A percentile compares a stretch with the other conserved stretches of the same genome.
Evolutionary conservation across 2,113 vertebrate genomes (phyloP).

Genomic region (Lycaon pictus): DNA sequence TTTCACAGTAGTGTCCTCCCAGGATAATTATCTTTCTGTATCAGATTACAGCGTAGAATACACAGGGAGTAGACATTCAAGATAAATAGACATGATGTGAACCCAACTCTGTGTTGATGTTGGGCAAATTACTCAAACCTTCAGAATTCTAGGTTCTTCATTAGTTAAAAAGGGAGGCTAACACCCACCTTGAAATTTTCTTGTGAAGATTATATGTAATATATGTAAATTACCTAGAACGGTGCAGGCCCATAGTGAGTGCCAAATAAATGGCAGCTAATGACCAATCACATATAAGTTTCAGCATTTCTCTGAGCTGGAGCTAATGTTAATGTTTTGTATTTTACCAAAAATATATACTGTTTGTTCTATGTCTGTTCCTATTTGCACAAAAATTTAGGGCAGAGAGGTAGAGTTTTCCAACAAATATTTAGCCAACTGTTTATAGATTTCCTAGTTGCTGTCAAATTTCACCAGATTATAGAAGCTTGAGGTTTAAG

Average conservation of each 20-base stretch:
- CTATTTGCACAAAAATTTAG: background rate
- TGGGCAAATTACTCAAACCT: background rate
- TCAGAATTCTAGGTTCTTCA: background rate
- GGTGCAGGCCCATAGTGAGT: background rate
- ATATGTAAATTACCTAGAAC: background rate
- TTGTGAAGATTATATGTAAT: background rate
- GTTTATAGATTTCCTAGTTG: background rate
- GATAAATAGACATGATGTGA: background rate
- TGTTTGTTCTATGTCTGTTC: background rate
- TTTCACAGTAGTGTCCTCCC: background rate
- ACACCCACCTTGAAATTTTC: background rate
- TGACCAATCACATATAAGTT: background rate
- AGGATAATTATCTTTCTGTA: background rate
- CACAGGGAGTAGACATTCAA: background rate
- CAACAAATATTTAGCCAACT: background rate
- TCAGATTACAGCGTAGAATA: background rate
- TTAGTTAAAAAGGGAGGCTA: background rate
- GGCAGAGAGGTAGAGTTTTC: no score
- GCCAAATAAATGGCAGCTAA: background rate
- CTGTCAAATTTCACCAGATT: background rate
- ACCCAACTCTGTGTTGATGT: background rate
- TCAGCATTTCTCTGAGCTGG: background rate
- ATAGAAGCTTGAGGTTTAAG: background rate
- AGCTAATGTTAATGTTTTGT: background rate
- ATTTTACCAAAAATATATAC: background rate